These are phyloP conservation scores for Battus philenor DNA, from an alignment of 1,140 invertebrate species.

Conservation along the genomic window DNA sequence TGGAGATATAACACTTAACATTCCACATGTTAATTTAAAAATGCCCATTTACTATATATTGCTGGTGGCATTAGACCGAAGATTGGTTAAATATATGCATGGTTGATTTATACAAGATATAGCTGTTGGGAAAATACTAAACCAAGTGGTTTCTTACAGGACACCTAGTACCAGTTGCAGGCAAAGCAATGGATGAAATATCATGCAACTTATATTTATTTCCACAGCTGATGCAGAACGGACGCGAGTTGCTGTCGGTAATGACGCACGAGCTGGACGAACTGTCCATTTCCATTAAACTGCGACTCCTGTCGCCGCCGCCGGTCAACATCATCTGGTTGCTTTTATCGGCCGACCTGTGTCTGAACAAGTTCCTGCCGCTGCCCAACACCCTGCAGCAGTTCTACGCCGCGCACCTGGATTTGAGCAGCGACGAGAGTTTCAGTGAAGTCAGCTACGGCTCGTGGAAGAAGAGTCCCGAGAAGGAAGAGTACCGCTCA, in stretches of 20 bases:
- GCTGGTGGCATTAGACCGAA: too few relatives aligned
- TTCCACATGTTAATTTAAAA: too few relatives aligned
- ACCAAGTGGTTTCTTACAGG: too few relatives aligned
- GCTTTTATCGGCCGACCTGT: slow-evolving; percentile 54
- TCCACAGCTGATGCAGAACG: slow-evolving; percentile 66
- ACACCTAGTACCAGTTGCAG: too few relatives aligned
- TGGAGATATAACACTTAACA: too few relatives aligned
- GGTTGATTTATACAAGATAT: too few relatives aligned
- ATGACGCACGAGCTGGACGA: slow-evolving; percentile 56
- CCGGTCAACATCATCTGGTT: slow-evolving; percentile 62
- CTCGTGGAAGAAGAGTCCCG: slow-evolving; percentile 58
- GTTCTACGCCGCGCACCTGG: slow-evolving; percentile 62
- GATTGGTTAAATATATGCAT: too few relatives aligned
- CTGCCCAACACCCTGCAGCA: slow-evolving; percentile 61
- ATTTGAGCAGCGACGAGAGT: slow-evolving; percentile 50
- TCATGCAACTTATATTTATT: too few relatives aligned
- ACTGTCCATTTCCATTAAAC: slow-evolving; percentile 56
- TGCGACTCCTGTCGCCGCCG: slow-evolving; percentile 51
- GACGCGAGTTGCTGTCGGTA: slow-evolving; percentile 53
- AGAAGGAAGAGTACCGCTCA: slow-evolving; percentile 35
- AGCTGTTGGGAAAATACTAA: too few relatives aligned
- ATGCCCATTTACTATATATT: too few relatives aligned
- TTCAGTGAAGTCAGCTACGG: slow-evolving; percentile 65
- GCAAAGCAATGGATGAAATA: too few relatives aligned
- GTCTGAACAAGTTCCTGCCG: slow-evolving; percentile 65